Base-by-base conservation (phyloP, 2,888 invertebrate genomes). In the Seira ritae region DNA sequence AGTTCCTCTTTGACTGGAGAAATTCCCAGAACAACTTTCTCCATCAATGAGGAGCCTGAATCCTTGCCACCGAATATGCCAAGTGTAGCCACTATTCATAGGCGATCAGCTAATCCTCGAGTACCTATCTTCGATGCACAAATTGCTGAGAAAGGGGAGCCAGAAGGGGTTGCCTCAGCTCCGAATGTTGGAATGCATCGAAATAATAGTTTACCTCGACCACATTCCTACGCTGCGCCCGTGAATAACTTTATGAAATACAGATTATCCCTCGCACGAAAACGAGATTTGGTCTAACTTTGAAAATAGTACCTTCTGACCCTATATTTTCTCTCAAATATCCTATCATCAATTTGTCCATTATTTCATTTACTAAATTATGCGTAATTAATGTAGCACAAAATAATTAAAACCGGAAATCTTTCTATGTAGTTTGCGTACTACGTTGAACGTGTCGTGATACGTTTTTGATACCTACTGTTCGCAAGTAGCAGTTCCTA, bases 221-320 rank as follows among this genome's bases (percentile, higher is more conserved):
- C 86, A 20, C 86, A 86, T 65, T 87, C 87, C 24, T 86, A 85
- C 75, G 85, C 86, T 22, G 85, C 82, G 66, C 84, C 87, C 22
- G 77, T 79, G 12, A 77, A 77, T 23, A 86, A 84, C 46, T 86
- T 87, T 72, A 86, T 88, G 86, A 82, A 85, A 46, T 87, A 87
- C 69, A 62, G 88, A 4, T 75, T 88, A 20, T 83, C 85, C n/a
- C 73, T 85, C 46, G 88, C 86, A 19, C 84, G 85, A 74, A 87
- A 87, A 77, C 82, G 88, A 69, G 88, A 88, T 80, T 83, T 88
- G 69, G 88, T 88, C 74, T 88, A 80, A 65, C 20, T 46, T 65
- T 6, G 17, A 8, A 62, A 62, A 6, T 62, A 19, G 8, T 19
- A 62, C 17, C 62, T n/a, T n/a, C n/a, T n/a, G n/a, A n/a, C n/a